phyloP scores from a whole-genome alignment of 2,797 vertebrate species.

The Phoebastria nigripes region DNA sequence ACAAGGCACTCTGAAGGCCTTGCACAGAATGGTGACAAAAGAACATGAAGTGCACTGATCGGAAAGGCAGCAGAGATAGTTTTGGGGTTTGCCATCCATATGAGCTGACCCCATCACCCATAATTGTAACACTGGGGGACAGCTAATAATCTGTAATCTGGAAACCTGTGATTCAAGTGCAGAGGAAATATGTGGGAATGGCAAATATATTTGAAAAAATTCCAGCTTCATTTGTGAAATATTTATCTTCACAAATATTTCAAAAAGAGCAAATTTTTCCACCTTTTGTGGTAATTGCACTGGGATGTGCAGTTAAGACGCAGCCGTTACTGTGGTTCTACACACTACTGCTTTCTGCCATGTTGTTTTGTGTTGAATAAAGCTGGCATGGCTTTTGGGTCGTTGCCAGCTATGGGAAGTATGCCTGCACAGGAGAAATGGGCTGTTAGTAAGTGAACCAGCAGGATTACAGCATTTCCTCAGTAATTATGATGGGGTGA shows the following conservation, averaged over 20 bases:
- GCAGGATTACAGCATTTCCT: not conserved
- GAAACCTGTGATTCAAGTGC: not conserved
- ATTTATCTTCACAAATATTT: not conserved
- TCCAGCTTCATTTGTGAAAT: not conserved
- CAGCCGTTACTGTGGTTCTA: not conserved
- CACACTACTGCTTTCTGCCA: not conserved
- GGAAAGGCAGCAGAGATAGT: not conserved
- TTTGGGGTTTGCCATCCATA: not conserved
- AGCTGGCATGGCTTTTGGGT: not conserved
- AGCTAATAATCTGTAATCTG: not conserved
- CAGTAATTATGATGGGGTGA: not conserved
- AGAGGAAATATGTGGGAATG: not conserved
- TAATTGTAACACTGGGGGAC: not conserved
- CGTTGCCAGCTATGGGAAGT: not conserved
- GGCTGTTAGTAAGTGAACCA: not conserved
- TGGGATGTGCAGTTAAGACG: not conserved
- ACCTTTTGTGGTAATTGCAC: not conserved
- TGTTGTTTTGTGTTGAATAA: not conserved
- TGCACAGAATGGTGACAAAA: not conserved
- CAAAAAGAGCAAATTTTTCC: not conserved
- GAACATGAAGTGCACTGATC: not conserved
- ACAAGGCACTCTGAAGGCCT: not conserved
- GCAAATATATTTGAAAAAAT: not conserved
- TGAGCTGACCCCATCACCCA: not conserved
- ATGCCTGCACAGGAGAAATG: not conserved